Percentiles rank a stretch among this genome's conserved stretches.
Evolutionary conservation across 2,113 vertebrate genomes (phyloP).

Genomic region (Hippopotamus amphibius): DNA sequence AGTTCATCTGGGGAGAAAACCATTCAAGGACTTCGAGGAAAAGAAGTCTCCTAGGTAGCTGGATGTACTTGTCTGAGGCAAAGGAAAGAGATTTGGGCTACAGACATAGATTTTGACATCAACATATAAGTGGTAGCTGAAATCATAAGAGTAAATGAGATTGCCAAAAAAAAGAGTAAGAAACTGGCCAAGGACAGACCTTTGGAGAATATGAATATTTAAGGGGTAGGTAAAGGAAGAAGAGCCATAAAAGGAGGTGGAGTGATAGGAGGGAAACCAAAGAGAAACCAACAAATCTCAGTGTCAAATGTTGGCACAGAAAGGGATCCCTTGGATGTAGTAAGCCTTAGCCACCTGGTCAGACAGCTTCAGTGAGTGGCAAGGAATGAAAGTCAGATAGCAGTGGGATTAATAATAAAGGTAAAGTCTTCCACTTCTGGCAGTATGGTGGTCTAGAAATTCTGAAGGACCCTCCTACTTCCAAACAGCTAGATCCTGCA

Average conservation of each 20-base stretch:
- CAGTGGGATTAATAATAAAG: background rate
- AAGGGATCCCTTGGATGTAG: background rate
- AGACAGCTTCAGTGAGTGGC: background rate
- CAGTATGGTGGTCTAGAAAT: background rate
- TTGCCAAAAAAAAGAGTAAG: background rate
- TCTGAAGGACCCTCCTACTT: background rate
- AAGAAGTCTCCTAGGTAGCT: background rate
- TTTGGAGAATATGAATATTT: background rate
- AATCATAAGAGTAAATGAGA: background rate
- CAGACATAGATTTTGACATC: background rate
- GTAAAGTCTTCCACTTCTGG: background rate
- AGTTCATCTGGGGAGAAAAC: slow-evolving; percentile 42
- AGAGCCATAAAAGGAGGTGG: background rate
- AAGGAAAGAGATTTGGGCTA: background rate
- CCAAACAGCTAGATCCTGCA: slow-evolving; percentile 20
- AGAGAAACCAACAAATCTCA: slow-evolving; percentile 16
- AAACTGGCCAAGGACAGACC: background rate
- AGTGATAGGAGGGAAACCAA: background rate
- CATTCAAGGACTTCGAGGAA: background rate
- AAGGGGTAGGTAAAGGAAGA: background rate
- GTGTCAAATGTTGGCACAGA: background rate
- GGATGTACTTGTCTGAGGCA: slow-evolving; percentile 11
- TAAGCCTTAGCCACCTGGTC: background rate
- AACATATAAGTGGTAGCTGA: background rate
- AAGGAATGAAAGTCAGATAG: background rate